phyloP scores from a whole-genome alignment of 2,113 vertebrate genomes.

The Miniopterus natalensis region DNA sequence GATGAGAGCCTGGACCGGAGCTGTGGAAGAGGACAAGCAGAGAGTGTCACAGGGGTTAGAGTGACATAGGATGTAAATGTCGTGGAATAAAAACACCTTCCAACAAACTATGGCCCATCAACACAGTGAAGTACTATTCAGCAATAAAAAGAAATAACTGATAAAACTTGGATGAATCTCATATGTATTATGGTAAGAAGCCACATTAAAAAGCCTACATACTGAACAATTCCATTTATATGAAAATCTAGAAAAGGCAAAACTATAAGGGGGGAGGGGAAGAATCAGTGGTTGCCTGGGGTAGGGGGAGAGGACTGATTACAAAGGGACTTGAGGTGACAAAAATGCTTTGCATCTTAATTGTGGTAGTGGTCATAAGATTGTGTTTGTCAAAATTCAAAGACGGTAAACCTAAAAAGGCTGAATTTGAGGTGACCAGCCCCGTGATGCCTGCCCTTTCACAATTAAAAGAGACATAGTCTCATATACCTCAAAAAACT shows the following conservation, averaged over 20 bases:
- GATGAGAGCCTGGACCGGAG: background rate
- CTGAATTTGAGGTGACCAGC: background rate
- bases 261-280: background rate
- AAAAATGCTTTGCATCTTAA: background rate
- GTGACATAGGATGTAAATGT: background rate
- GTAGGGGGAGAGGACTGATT: background rate
- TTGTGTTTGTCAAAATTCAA: background rate
- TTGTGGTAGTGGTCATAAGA: background rate
- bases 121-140: background rate
- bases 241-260: background rate
- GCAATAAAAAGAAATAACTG: background rate
- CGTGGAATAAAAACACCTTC: background rate
- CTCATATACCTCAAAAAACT: background rate
- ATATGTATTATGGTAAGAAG: background rate
- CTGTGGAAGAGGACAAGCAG: background rate
- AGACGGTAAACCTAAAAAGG: background rate
- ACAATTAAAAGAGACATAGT: background rate
- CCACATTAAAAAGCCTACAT: background rate
- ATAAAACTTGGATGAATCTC: background rate
- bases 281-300: background rate
- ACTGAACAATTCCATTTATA: background rate
- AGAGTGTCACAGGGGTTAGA: background rate
- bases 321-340: background rate
- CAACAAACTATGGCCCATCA: background rate
- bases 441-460: slow-evolving; percentile 42